Base-by-base conservation (phyloP, 2,888 invertebrate species). In the Xanthorhoe spadicearia region DNA sequence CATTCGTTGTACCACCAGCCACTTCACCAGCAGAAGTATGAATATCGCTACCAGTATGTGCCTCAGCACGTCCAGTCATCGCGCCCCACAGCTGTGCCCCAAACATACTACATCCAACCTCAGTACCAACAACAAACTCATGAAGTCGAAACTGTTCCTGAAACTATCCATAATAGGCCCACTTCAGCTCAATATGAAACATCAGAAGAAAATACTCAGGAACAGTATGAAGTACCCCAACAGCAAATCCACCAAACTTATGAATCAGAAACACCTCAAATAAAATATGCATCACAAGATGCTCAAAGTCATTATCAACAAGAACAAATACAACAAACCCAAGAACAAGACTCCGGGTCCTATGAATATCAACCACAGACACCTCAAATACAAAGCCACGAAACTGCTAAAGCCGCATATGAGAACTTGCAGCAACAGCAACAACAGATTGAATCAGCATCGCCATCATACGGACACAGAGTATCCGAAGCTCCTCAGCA, bases 11-110 rank as follows among this genome's bases (percentile, higher is more conserved):
- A 89, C 28, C 87, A 84, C 61, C 84, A 84, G 60, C 87, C 86
- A 10, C 71, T 79, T 19, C 79, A 87, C 49, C 84, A 89, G 23
- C 87, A 84, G 46, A 85, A 83, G 57, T 88, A 89, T 64, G 86
- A 90, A 66, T 89, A 90, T 56, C 84, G 82, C 43, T 91, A 90
- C 66, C 85, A 86, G 61, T 86, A 90, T 61, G 81, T 85, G 0
- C 86, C 87, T 13, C 85, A 86, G 62, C 56, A 58, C 4, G 57
- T 50, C 9, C 53, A 66, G n/a, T 54, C 58, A 10, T 58, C 64
- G 10, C 61, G 32, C 18, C 74, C 83, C 0, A 73, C 79, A 32
- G 70, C 77, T 5, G 79, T 80, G 8, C 77, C 84, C 1, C 88
- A 87, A 60, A 77, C 77, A 15, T 88, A 87, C 71, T 88, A 88